Base-by-base conservation (phyloP, 2,797 vertebrate species). In the Meriones psammophilus region DNA sequence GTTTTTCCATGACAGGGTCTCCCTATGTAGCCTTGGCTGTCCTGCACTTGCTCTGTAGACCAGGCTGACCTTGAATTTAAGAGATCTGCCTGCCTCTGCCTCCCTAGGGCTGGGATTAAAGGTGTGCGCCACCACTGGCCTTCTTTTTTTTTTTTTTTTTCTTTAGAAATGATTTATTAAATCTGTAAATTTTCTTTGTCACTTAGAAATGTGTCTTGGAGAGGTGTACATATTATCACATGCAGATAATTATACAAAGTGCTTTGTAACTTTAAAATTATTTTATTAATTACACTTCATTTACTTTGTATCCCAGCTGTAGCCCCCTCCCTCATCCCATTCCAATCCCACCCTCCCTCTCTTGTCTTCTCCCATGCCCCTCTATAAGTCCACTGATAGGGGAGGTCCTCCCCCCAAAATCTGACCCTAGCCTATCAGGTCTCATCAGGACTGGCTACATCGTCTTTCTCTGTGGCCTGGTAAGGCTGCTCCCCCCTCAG, bases 151-250 rank as follows among this genome's bases (percentile, higher is more conserved):
- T 50, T 50, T 50, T 50, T 50, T 50, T 50, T 18, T 83, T 42
- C 42, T 64, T 66, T 92, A 94, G n/a, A 97, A 73, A 84, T 71
- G 42, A 36, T 39, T 68, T 5, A 58, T 64, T 66, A 85, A 83
- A 89, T 93, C 56, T 89, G 18, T 5, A 74, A 39, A 60, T 78
- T 81, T 18, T 15, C 30, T 81, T 85, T 86, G 86, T 90, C 77
- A 46, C 26, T 89, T 92, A 36, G 60, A 92, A 92, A 4, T 89
- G 17, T 92, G 33, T 76, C 77, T 50, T 58, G 50, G 62, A 74
- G 54, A 71, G 60, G 18, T 77, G 14, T 83, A 6, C 33, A 5
- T 87, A 28, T 42, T 50, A 58, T 76, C 7, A 50, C 20, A n/a
- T 56, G 7, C 86, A 56, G 36, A 58, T n/a, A 50, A 50, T 50